Conservation (phyloP, 2,888 invertebrate species). For the Eurois occulta region DNA sequence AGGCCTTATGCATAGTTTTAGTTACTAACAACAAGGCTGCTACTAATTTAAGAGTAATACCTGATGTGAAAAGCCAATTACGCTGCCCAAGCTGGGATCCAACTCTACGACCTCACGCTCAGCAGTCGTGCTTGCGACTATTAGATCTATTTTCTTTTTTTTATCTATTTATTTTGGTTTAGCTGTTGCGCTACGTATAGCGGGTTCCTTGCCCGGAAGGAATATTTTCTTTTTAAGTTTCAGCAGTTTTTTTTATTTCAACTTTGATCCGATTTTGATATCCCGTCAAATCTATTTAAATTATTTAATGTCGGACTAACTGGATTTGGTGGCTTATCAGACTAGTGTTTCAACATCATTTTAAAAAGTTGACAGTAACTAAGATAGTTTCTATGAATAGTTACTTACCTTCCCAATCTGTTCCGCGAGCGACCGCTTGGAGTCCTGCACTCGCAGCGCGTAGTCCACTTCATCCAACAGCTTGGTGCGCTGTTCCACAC, state of each 20-base stretch:
- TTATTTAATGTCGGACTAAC: background rate
- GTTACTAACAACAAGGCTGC: no score
- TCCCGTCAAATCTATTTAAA: background rate
- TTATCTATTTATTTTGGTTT: background rate
- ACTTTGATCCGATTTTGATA: no score
- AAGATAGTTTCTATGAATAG: background rate
- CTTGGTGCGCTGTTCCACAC: slow-evolving; percentile 77
- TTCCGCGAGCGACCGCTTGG: slow-evolving; percentile 79
- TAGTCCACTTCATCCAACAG: slow-evolving; percentile 84
- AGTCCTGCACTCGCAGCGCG: slow-evolving; percentile 80
- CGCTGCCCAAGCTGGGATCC: no score
- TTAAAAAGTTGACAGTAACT: background rate
- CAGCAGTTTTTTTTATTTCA: no score
- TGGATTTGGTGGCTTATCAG: background rate
- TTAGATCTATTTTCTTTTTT: background rate
- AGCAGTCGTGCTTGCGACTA: background rate
- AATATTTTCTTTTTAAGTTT: no score
- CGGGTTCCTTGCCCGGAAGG: no score
- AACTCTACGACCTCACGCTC: background rate
- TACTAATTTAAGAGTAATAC: no score
- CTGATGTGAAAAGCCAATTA: no score
- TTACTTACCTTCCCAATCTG: slow-evolving; percentile 81
- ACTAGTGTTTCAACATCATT: background rate
- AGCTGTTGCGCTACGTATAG: no score
- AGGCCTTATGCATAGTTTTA: no score